These are phyloP conservation scores for Acanthurus lineatus DNA, from an alignment of 2,797 vertebrate genomes.

Conservation along the genomic window DNA sequence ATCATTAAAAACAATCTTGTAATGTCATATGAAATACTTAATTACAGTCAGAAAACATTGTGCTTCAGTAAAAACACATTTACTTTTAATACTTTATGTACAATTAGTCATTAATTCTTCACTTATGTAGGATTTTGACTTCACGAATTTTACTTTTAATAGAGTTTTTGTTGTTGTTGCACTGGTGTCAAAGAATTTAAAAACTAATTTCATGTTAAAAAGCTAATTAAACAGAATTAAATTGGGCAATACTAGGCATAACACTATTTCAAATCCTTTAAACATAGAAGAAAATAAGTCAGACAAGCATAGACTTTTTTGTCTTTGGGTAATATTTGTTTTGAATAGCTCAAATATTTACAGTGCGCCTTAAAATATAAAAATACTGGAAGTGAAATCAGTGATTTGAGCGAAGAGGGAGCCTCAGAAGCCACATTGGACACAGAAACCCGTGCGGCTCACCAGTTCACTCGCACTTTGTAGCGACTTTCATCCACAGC, in stretches of 20 bases:
- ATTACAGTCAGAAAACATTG: neutral
- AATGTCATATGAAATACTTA: neutral
- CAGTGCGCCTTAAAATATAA: neutral
- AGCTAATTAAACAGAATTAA: neutral
- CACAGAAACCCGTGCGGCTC: slow-evolving; percentile 47
- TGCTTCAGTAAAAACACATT: neutral
- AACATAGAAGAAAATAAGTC: too few relatives aligned
- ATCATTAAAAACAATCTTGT: neutral
- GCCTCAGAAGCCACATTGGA: neutral
- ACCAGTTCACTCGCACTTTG: slow-evolving; percentile 90
- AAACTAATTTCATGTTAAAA: neutral
- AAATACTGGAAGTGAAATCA: neutral
- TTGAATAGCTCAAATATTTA: too few relatives aligned
- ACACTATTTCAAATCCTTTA: too few relatives aligned
- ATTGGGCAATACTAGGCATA: too few relatives aligned
- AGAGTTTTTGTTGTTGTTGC: neutral
- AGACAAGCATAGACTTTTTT: too few relatives aligned
- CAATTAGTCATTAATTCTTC: neutral
- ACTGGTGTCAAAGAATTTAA: neutral
- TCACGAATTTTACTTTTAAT: neutral
- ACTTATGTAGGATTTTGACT: too few relatives aligned
- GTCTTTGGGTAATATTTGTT: too few relatives aligned
- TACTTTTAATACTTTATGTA: neutral
- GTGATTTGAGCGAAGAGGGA: neutral
- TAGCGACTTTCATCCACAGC: slow-evolving; percentile 89